Evolutionary conservation across 2,888 invertebrate species (phyloP).

Genomic region (Proisotoma minuta): DNA sequence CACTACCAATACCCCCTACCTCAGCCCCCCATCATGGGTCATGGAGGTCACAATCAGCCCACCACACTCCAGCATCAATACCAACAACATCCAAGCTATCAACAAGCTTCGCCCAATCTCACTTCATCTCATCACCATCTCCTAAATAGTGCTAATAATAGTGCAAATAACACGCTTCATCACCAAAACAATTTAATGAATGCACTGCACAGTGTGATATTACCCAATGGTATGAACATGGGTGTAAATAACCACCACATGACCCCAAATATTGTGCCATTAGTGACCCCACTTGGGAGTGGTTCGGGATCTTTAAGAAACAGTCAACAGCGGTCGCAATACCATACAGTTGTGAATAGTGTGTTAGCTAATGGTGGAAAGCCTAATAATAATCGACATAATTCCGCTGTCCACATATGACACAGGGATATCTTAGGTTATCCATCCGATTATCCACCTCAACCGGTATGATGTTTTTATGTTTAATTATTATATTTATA

Average conservation of each 20-base stretch:
- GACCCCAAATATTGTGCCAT: slow-evolving; percentile 11
- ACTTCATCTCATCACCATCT: slow-evolving; percentile 29
- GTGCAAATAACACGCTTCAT: slow-evolving; percentile 28
- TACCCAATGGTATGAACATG: slow-evolving; percentile 16
- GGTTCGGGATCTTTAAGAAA: slow-evolving; percentile 41
- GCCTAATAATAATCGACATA: slow-evolving; percentile 41
- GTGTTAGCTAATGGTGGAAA: slow-evolving; percentile 17
- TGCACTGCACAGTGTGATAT: slow-evolving; percentile 14
- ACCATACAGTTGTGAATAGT: slow-evolving; percentile 37
- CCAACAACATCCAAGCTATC: slow-evolving; percentile 24
- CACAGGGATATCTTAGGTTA: slow-evolving; percentile 43
- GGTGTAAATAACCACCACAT: slow-evolving; percentile 11
- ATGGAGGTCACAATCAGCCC: no score
- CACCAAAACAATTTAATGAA: slow-evolving; percentile 14
- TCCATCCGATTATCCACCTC: background rate
- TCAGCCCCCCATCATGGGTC: no score
- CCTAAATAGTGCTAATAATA: slow-evolving; percentile 21
- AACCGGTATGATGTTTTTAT: slow-evolving; percentile 11
- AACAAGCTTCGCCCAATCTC: slow-evolving; percentile 30
- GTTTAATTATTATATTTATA: no score
- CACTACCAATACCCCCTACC: slow-evolving; percentile 26
- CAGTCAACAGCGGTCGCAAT: slow-evolving; percentile 33
- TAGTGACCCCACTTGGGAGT: slow-evolving; percentile 8
- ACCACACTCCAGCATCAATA: no score
- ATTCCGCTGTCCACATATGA: slow-evolving; percentile 73